Conservation (phyloP, 2,113 vertebrate species). For the Pteronura brasiliensis region DNA sequence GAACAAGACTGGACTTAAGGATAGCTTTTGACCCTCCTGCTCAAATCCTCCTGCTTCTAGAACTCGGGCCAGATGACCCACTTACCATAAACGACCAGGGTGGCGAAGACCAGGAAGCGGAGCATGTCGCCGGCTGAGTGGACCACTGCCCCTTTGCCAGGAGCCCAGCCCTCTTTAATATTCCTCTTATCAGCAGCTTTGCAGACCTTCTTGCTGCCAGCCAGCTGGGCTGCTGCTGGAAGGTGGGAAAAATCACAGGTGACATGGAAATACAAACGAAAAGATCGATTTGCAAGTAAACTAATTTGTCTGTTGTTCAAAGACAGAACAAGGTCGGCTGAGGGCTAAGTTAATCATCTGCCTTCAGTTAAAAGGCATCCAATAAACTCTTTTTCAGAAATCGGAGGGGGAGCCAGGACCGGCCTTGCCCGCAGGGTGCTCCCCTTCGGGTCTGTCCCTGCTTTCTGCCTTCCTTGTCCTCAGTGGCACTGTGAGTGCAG, state of each 20-base stretch:
- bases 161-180: conserved; percentile 55
- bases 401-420: not conserved
- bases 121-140: conserved; percentile 82
- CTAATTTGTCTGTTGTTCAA: conserved; percentile 52
- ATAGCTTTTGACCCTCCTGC: not conserved
- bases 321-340: conserved; percentile 57
- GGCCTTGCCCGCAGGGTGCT: not conserved
- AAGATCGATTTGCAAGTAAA: conserved; percentile 47
- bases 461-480: not conserved
- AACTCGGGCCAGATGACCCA: not conserved
- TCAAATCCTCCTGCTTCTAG: not conserved
- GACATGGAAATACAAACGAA: conserved; percentile 64
- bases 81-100: conserved; percentile 87
- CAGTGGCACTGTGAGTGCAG: not conserved
- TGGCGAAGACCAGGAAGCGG: conserved; percentile 82
- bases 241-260: conserved; percentile 70
- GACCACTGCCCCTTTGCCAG: not conserved
- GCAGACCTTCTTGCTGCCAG: conserved; percentile 54
- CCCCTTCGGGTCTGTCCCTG: not conserved
- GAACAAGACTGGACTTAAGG: not conserved
- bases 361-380: conserved; percentile 47
- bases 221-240: conserved; percentile 30
- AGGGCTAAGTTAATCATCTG: conserved; percentile 30
- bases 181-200: conserved; percentile 59
- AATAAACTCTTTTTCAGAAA: not conserved